Percentiles rank a stretch among this genome's conserved stretches.
phyloP scores from a whole-genome alignment of 2,113 vertebrate genomes.

The Lepus timidus region DNA sequence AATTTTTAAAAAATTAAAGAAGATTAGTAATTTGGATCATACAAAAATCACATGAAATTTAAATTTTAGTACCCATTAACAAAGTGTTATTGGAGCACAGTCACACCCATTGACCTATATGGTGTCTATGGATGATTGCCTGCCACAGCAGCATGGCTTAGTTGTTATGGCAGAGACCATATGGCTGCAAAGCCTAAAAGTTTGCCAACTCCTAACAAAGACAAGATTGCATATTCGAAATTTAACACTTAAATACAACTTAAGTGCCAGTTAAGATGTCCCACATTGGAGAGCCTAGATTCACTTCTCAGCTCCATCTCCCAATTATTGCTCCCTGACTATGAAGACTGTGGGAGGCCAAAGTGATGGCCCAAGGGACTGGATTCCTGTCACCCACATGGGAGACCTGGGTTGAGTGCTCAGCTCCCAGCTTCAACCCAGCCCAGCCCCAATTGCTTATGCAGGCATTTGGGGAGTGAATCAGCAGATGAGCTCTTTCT shows the following conservation, averaged over 20 bases:
- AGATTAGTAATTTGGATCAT: not conserved
- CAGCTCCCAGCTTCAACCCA: too few species aligned
- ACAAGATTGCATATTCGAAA: not conserved
- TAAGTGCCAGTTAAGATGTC: too few species aligned
- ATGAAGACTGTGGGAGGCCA: too few species aligned
- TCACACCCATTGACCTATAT: not conserved
- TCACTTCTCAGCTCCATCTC: too few species aligned
- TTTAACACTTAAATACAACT: not conserved
- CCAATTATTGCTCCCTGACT: too few species aligned
- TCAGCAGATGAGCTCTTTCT: too few species aligned
- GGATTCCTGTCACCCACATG: too few species aligned
- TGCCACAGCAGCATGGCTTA: not conserved
- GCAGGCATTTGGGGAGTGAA: too few species aligned
- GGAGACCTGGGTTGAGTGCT: too few species aligned
- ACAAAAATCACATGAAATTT: slow-evolving; percentile 13
- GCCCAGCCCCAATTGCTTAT: too few species aligned
- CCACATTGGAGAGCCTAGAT: too few species aligned
- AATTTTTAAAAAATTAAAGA: not conserved
- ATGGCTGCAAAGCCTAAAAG: not conserved
- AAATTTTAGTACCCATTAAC: not conserved
- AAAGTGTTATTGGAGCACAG: not conserved
- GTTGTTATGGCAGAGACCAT: not conserved
- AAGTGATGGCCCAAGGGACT: too few species aligned
- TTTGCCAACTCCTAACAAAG: not conserved
- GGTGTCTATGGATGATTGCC: not conserved